Conservation (phyloP, 92 coral and sea anemone species). For the Palythoa grandis region DNA sequence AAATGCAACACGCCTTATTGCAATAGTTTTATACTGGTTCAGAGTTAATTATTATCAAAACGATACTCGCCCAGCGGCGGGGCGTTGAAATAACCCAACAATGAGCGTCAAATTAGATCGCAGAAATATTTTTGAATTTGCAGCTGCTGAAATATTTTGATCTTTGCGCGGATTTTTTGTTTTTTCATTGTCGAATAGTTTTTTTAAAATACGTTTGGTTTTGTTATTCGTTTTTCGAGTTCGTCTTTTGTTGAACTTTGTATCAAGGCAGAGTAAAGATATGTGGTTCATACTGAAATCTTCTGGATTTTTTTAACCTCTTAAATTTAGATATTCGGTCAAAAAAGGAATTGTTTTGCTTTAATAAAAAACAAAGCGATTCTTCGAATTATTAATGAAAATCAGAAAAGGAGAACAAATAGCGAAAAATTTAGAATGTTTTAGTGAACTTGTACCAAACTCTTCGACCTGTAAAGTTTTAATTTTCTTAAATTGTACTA, state of each 20-base stretch:
- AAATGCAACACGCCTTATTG: slow-evolving; percentile 1
- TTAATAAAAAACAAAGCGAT: slow-evolving; percentile 13
- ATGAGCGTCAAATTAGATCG: slow-evolving; percentile 22
- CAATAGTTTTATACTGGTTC: not conserved
- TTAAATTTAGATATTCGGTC: not conserved
- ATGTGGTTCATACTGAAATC: not conserved
- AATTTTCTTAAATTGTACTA: not conserved
- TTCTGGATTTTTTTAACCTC: not conserved
- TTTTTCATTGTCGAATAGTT: slow-evolving; percentile 14
- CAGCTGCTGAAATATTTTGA: slow-evolving; percentile 26
- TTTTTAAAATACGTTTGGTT: not conserved
- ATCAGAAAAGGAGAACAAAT: not conserved
- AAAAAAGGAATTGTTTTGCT: not conserved
- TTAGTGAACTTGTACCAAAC: not conserved
- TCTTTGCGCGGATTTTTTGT: not conserved
- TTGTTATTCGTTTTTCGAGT: not conserved
- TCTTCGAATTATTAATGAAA: not conserved
- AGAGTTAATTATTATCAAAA: slow-evolving; percentile 35
- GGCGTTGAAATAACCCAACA: slow-evolving; percentile 6
- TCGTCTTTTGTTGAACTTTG: not conserved
- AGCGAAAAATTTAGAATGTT: not conserved
- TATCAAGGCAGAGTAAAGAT: not conserved
- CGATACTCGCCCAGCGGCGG: slow-evolving; percentile 22
- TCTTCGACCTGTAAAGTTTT: not conserved
- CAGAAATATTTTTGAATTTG: not conserved